Evolutionary conservation across 1,140 invertebrate species (phyloP).

Genomic region (Macrotrachela quadricornifera): DNA sequence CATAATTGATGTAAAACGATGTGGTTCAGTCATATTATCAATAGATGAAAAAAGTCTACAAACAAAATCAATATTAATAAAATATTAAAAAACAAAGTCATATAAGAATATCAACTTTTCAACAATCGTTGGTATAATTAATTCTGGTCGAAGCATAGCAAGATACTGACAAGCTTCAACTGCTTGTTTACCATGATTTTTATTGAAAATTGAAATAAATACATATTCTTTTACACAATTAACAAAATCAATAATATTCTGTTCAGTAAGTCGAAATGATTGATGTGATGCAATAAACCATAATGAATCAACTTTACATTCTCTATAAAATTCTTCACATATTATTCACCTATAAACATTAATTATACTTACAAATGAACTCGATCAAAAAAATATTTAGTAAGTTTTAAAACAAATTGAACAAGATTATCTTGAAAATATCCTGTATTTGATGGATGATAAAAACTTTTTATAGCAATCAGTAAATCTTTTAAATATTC

Average conservation of each 20-base stretch:
- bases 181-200: conserved; percentile 42
- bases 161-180: conserved; percentile 48
- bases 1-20: conserved; percentile 57
- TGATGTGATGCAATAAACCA: conserved; percentile 34
- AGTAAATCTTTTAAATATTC: conserved; percentile 56
- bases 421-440: neutral
- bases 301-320: too few relatives aligned
- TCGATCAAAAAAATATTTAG: neutral
- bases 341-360: neutral
- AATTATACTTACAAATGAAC: neutral
- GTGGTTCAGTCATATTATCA: conserved; percentile 64
- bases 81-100: neutral
- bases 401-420: neutral
- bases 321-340: neutral
- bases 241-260: conserved; percentile 64
- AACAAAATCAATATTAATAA: neutral
- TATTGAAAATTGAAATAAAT: conserved; percentile 52
- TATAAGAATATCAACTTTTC: conserved; percentile 48
- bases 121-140: conserved; percentile 57
- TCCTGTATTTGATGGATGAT: conserved; percentile 61
- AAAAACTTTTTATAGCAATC: conserved; percentile 60
- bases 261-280: conserved; percentile 48
- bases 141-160: conserved; percentile 52
- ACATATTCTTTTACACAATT: conserved; percentile 43
- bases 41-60: conserved; percentile 47